These are phyloP conservation scores for Choristoneura fumiferana DNA, from an alignment of 1,140 invertebrate species.

Conservation along the genomic window DNA sequence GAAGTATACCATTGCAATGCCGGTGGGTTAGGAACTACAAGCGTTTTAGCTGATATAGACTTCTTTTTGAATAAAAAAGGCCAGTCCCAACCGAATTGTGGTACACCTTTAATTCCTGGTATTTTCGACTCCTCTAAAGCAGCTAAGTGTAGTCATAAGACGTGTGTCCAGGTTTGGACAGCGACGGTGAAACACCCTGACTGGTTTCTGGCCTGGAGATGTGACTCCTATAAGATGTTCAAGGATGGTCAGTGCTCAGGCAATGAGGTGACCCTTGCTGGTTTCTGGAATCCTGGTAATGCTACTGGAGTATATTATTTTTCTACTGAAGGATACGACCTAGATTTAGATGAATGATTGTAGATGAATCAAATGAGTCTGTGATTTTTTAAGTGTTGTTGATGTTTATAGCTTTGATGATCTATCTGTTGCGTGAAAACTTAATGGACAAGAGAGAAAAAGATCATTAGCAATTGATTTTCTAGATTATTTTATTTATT, in stretches of 20 bases:
- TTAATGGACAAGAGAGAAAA: too few species aligned
- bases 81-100: slow-evolving; percentile 72
- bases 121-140: slow-evolving; percentile 63
- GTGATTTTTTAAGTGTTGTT: neutral
- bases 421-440: too few species aligned
- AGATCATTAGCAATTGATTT: too few species aligned
- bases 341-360: slow-evolving; percentile 19
- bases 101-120: slow-evolving; percentile 70
- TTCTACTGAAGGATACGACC: slow-evolving; percentile 52
- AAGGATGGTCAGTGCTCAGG: slow-evolving; percentile 49
- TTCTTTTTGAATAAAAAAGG: slow-evolving; percentile 91
- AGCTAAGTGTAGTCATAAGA: slow-evolving; percentile 81
- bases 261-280: slow-evolving; percentile 57
- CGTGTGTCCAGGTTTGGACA: slow-evolving; percentile 82
- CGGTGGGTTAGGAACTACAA: slow-evolving; percentile 83
- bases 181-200: slow-evolving; percentile 78
- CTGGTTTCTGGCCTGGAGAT: slow-evolving; percentile 57
- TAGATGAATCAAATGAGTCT: too few species aligned
- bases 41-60: slow-evolving; percentile 83
- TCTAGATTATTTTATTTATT: too few species aligned
- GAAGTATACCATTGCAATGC: slow-evolving; percentile 89
- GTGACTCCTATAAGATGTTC: slow-evolving; percentile 58
- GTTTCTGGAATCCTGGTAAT: slow-evolving; percentile 69
- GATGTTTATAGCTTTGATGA: too few species aligned
- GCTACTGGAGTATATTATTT: slow-evolving; percentile 64